Percentiles rank a stretch among this genome's conserved stretches.
phyloP scores from a whole-genome alignment of 2,888 invertebrate species.

The Eilema caniola region DNA sequence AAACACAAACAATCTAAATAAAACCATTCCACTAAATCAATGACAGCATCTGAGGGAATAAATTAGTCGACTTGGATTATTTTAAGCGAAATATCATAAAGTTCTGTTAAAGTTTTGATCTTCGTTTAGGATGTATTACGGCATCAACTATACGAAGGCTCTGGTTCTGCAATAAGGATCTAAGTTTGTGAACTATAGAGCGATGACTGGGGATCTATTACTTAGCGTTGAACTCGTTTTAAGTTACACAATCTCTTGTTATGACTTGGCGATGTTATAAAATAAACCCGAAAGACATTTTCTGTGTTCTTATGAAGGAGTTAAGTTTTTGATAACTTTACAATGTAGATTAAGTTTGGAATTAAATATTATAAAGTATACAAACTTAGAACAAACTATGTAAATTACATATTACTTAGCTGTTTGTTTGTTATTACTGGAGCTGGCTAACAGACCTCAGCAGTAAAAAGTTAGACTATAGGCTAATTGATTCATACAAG shows the following conservation, averaged over 20 bases:
- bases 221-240: not conserved
- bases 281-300: not conserved
- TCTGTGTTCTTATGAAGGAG: not conserved
- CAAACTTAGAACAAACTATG: not conserved
- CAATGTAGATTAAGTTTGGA: too few species aligned
- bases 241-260: not conserved
- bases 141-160: not conserved
- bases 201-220: slow-evolving; percentile 1
- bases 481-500: too few species aligned
- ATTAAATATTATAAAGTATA: not conserved
- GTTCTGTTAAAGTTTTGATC: not conserved
- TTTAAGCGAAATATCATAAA: slow-evolving; percentile 1
- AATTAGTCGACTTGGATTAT: not conserved
- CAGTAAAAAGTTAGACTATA: too few species aligned
- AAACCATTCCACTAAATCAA: not conserved
- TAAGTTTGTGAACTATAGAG: slow-evolving; percentile 9
- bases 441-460: too few species aligned
- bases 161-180: not conserved
- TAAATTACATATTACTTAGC: too few species aligned
- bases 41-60: not conserved
- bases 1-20: not conserved
- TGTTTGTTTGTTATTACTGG: too few species aligned
- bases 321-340: not conserved
- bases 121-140: not conserved
- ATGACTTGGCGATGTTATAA: not conserved